A percentile compares a stretch with the other conserved stretches of the same genome.
Conservation (phyloP, 1,140 invertebrate genomes). For the Oscheius sp. region DNA sequence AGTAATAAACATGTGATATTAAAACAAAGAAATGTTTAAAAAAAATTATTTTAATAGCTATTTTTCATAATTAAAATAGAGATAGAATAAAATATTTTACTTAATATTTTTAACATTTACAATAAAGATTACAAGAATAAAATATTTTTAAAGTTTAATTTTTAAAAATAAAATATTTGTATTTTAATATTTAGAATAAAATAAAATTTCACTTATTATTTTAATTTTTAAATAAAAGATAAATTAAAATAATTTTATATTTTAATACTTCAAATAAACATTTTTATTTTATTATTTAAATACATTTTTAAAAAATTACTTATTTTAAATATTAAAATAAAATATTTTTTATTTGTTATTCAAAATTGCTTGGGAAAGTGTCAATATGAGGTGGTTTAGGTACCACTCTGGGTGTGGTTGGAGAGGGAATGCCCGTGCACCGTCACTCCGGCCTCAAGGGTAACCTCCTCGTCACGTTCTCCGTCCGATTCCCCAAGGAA, state of each 20-base stretch:
- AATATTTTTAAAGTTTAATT: background rate
- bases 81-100: too few species aligned
- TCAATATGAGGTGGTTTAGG: constrained; percentile 54
- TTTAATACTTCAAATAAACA: background rate
- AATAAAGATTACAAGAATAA: background rate
- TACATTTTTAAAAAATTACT: background rate
- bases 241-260: constrained; percentile 13
- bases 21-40: too few species aligned
- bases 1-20: too few species aligned
- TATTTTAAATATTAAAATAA: too few species aligned
- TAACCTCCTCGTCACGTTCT: constrained; percentile 81
- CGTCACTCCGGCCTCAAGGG: constrained; percentile 80
- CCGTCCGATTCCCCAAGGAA: constrained; percentile 77
- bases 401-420: constrained; percentile 63
- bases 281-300: background rate
- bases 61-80: too few species aligned
- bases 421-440: constrained; percentile 68
- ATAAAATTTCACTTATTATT: background rate
- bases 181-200: background rate
- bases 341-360: too few species aligned
- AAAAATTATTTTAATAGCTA: too few species aligned
- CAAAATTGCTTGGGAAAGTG: too few species aligned
- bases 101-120: background rate
- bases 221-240: background rate
- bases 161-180: background rate